phyloP scores from a whole-genome alignment of 2,113 vertebrate genomes.

The Sorex araneus region DNA sequence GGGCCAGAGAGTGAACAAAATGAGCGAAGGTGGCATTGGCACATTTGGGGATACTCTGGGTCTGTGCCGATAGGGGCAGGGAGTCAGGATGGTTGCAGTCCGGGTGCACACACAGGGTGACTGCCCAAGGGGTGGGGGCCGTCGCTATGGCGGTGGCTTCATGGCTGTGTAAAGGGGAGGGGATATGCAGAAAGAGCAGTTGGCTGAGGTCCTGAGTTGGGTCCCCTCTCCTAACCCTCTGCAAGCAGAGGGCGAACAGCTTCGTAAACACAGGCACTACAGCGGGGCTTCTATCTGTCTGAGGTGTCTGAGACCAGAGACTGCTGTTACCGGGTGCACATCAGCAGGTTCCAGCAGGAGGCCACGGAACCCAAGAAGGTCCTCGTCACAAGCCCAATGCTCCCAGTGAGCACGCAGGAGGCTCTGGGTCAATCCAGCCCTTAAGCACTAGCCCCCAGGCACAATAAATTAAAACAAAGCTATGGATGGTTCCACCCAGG shows the following conservation, averaged over 20 bases:
- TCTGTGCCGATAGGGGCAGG: no score
- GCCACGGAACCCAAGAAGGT: not conserved
- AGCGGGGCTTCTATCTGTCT: no score
- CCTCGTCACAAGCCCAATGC: no score
- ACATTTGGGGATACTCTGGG: no score
- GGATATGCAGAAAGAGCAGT: not conserved
- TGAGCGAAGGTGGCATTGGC: no score
- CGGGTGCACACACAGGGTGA: not conserved
- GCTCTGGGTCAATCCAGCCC: no score
- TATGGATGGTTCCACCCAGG: no score
- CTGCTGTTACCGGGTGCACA: not conserved
- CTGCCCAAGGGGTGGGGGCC: not conserved
- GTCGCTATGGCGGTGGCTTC: not conserved
- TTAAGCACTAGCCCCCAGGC: no score
- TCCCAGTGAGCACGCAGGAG: no score
- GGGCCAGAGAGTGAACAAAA: not conserved
- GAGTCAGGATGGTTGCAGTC: not conserved
- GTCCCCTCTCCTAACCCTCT: not conserved
- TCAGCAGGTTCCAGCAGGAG: not conserved
- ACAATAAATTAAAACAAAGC: no score
- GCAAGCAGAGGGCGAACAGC: no score
- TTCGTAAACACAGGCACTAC: no score
- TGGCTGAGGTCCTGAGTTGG: not conserved
- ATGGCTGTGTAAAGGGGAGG: not conserved
- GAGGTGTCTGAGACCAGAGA: not conserved